Evolutionary conservation across 1,140 invertebrate species (phyloP).

Genomic region (Drosophila orena): DNA sequence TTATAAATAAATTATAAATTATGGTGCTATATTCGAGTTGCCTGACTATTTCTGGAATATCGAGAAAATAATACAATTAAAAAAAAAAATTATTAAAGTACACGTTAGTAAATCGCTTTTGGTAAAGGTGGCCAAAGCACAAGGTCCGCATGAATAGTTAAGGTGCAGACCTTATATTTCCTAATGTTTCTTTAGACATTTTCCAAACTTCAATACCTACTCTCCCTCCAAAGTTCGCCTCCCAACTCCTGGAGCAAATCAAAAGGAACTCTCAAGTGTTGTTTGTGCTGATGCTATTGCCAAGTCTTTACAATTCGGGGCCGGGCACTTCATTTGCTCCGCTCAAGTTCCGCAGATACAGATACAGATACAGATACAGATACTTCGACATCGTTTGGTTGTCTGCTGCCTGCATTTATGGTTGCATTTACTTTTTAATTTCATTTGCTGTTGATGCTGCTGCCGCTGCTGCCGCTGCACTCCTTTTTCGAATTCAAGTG

Average conservation of each 20-base stretch:
- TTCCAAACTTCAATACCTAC: conserved; percentile 18
- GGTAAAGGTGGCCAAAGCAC: too few relatives aligned
- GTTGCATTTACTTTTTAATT: conserved; percentile 81
- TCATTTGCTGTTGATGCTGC: conserved; percentile 60
- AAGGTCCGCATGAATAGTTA: too few relatives aligned
- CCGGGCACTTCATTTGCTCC: conserved; percentile 56
- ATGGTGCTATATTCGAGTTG: too few relatives aligned
- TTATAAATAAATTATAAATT: too few relatives aligned
- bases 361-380: conserved; percentile 39
- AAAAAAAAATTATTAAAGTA: too few relatives aligned
- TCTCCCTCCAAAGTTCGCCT: conserved; percentile 3
- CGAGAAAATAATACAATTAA: too few relatives aligned
- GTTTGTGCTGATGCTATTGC: conserved; percentile 23
- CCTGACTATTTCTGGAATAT: too few relatives aligned
- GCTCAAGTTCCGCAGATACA: conserved; percentile 38
- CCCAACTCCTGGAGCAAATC: conserved; percentile 36
- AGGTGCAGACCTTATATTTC: too few relatives aligned
- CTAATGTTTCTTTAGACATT: neutral
- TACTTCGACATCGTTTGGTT: conserved; percentile 42
- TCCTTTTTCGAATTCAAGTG: conserved; percentile 82
- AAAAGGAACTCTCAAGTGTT: conserved; percentile 46
- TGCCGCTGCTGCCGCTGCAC: conserved; percentile 58
- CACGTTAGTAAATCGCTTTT: too few relatives aligned
- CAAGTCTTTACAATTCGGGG: conserved; percentile 54
- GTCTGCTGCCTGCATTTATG: conserved; percentile 69